Evolutionary conservation across 2,797 vertebrate species (phyloP).

Genomic region (Hippoglossus hippoglossus): DNA sequence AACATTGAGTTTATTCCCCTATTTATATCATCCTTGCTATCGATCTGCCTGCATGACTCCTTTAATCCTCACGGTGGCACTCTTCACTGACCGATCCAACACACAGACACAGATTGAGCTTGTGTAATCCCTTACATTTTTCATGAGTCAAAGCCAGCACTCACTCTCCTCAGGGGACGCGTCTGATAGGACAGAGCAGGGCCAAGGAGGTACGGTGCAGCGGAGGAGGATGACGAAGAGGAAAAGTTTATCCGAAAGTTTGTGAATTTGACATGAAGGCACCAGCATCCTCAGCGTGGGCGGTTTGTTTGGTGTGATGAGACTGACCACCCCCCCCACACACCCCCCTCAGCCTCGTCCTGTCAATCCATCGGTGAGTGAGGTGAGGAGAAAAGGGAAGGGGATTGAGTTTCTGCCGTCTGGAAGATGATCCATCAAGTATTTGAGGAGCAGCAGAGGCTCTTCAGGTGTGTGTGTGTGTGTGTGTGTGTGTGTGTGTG

Average conservation of each 20-base stretch:
- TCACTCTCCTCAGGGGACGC: slow-evolving; percentile 34
- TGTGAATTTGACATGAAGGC: slow-evolving; percentile 43
- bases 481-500: too few species aligned
- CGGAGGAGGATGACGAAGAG: background rate
- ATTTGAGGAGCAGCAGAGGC: slow-evolving; percentile 30
- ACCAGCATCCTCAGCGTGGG: slow-evolving; percentile 8
- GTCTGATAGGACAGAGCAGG: slow-evolving; percentile 31
- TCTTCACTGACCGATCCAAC: slow-evolving; percentile 46
- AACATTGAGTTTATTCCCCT: background rate
- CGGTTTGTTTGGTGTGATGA: slow-evolving; percentile 46
- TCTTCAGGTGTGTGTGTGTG: too few species aligned
- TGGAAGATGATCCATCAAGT: slow-evolving; percentile 53
- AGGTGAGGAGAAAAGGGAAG: slow-evolving; percentile 44
- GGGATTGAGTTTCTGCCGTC: slow-evolving; percentile 49
- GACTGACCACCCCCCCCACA: background rate
- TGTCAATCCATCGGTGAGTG: slow-evolving; percentile 52
- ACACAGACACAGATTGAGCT: slow-evolving; percentile 17
- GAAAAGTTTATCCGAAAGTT: slow-evolving; percentile 48
- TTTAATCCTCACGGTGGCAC: slow-evolving; percentile 65
- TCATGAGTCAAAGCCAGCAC: slow-evolving; percentile 60
- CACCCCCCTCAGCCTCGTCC: slow-evolving; percentile 12
- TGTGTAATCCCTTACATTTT: slow-evolving; percentile 48
- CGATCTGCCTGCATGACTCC: slow-evolving; percentile 47
- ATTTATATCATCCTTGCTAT: background rate
- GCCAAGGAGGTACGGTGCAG: background rate